phyloP scores from a whole-genome alignment of 1,140 invertebrate genomes.

The Temnothorax longispinosus region DNA sequence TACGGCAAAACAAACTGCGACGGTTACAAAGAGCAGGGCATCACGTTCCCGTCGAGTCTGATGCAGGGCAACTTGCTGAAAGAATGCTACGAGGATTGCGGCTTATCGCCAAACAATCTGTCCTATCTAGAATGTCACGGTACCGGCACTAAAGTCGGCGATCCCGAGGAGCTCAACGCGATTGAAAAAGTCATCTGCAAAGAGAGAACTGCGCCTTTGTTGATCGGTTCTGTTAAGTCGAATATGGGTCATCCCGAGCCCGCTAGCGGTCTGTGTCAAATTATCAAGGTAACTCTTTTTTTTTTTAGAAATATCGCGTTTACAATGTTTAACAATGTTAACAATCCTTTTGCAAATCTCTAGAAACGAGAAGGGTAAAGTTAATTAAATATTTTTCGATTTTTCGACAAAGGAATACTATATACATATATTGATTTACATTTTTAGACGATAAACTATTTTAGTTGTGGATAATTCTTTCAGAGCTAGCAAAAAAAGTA shows the following conservation, averaged over 20 bases:
- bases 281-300: slow-evolving; percentile 90
- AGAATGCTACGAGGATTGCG: slow-evolving; percentile 95
- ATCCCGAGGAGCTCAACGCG: slow-evolving; percentile 95
- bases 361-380: background rate
- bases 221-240: slow-evolving; percentile 96
- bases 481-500: too few species aligned
- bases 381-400: slow-evolving; percentile 1
- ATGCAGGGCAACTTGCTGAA: slow-evolving; percentile 92
- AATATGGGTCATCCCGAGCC: slow-evolving; percentile 98
- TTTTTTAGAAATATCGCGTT: background rate
- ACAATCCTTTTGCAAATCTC: background rate
- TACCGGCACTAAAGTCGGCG: slow-evolving; percentile 93
- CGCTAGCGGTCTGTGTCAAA: slow-evolving; percentile 93
- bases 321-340: background rate
- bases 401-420: background rate
- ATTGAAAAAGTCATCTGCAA: slow-evolving; percentile 94
- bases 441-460: background rate
- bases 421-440: background rate
- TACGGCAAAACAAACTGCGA: slow-evolving; percentile 92
- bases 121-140: slow-evolving; percentile 97
- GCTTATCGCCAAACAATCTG: slow-evolving; percentile 89
- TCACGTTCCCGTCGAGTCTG: slow-evolving; percentile 95
- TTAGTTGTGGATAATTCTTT: too few species aligned
- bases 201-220: slow-evolving; percentile 89
- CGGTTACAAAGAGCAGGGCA: slow-evolving; percentile 94